phyloP scores from a whole-genome alignment of 2,797 vertebrate species.

The Champsocephalus gunnari region DNA sequence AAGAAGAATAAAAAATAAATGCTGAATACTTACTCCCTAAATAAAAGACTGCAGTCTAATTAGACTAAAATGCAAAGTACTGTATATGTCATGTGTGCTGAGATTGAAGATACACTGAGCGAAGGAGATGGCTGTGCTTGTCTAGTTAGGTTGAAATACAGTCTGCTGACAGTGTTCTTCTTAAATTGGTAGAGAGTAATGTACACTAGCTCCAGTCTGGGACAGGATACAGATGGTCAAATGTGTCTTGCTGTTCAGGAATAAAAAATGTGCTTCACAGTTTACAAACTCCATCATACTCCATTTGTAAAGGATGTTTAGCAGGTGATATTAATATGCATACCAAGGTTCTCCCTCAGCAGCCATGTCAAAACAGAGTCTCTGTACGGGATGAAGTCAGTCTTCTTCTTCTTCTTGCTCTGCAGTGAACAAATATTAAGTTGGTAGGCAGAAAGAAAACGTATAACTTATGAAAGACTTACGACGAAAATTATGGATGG shows the following conservation, averaged over 20 bases:
- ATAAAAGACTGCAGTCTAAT: conserved; percentile 14
- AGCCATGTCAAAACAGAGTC: conserved; percentile 99
- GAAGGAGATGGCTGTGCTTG: conserved; percentile 30
- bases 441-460: conserved; percentile 4
- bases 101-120: conserved; percentile 25
- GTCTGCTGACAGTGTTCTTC: conserved; percentile 66
- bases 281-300: conserved; percentile 16
- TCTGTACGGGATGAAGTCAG: conserved; percentile 97
- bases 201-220: conserved; percentile 33
- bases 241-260: conserved; percentile 25
- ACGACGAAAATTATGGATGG: conserved; percentile 27
- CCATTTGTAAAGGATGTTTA: not conserved
- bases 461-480: not conserved
- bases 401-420: conserved; percentile 99
- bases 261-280: not conserved
- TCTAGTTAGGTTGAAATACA: conserved; percentile 65
- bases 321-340: conserved; percentile 34
- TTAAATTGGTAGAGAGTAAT: conserved; percentile 59
- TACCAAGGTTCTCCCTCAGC: conserved; percentile 97
- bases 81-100: conserved; percentile 11
- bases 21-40: conserved; percentile 15
- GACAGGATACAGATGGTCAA: conserved; percentile 21
- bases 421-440: conserved; percentile 74
- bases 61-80: conserved; percentile 11
- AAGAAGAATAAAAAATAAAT: not conserved